These are phyloP conservation scores for Sciurus carolinensis DNA, from an alignment of 2,797 vertebrate species.

Conservation along the genomic window DNA sequence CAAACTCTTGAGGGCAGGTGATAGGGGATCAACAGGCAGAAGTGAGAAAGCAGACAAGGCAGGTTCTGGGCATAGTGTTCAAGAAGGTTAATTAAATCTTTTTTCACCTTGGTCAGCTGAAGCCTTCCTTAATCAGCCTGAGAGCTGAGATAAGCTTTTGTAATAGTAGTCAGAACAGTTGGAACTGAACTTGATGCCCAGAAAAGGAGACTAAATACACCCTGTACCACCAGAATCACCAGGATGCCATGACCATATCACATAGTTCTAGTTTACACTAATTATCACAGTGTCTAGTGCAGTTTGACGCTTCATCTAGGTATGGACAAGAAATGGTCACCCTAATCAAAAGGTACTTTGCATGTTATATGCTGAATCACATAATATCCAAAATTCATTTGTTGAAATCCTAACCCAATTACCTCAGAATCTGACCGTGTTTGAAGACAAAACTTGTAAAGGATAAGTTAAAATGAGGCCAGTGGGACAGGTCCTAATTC, in stretches of 20 bases:
- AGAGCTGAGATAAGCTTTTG: slow-evolving; percentile 17
- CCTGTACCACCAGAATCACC: neutral
- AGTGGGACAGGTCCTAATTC: neutral
- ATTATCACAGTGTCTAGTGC: neutral
- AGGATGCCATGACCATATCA: no score
- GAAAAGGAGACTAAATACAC: neutral
- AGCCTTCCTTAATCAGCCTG: neutral
- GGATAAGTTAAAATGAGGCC: neutral
- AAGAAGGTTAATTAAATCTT: slow-evolving; percentile 35
- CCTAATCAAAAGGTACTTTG: neutral
- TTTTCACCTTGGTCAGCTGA: neutral
- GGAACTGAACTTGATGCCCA: neutral
- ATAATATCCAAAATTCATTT: neutral
- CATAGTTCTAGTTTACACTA: neutral
- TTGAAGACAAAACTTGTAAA: neutral
- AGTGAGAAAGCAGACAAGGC: neutral
- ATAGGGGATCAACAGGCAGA: neutral
- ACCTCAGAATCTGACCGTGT: neutral
- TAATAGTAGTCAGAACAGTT: neutral
- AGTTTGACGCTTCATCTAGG: neutral
- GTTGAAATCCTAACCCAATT: neutral
- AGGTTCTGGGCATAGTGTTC: neutral
- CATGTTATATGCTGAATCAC: neutral
- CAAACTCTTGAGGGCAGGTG: neutral
- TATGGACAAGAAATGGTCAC: neutral